Conservation (phyloP, 2,888 invertebrate genomes). For the Stomorhina lunata region DNA sequence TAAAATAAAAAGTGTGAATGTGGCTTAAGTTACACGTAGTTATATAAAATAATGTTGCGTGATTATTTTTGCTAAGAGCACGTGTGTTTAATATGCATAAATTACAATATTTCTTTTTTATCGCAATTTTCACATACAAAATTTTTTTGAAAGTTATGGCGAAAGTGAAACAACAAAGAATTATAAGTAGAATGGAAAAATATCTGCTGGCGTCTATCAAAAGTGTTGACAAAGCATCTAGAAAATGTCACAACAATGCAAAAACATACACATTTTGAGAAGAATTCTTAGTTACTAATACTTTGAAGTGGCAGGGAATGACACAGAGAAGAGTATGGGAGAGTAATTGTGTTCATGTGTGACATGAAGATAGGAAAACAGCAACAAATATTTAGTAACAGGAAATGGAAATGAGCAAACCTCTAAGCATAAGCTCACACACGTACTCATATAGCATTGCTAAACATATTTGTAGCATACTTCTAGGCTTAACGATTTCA, state of each 20-base stretch:
- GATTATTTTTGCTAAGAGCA: background rate
- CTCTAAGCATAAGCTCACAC: background rate
- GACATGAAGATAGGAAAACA: conserved; percentile 5
- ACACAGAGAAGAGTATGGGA: too few species aligned
- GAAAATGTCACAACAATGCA: conserved; percentile 23
- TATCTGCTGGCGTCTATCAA: background rate
- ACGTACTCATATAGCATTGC: background rate
- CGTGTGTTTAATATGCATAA: background rate
- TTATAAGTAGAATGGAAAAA: background rate
- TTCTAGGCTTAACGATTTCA: background rate
- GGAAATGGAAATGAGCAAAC: background rate
- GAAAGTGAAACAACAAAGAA: too few species aligned
- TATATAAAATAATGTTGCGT: too few species aligned
- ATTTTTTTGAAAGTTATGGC: background rate
- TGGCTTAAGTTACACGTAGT: too few species aligned
- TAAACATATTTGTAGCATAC: background rate
- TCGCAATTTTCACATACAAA: background rate
- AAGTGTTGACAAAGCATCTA: conserved; percentile 24
- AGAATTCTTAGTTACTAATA: background rate
- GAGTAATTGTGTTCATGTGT: too few species aligned
- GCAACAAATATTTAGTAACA: background rate
- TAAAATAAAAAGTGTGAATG: background rate
- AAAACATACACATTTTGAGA: background rate
- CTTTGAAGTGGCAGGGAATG: too few species aligned
- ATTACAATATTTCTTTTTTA: background rate